Evolutionary conservation across 2,113 vertebrate species (phyloP).

Genomic region (Asarcornis scutulata): DNA sequence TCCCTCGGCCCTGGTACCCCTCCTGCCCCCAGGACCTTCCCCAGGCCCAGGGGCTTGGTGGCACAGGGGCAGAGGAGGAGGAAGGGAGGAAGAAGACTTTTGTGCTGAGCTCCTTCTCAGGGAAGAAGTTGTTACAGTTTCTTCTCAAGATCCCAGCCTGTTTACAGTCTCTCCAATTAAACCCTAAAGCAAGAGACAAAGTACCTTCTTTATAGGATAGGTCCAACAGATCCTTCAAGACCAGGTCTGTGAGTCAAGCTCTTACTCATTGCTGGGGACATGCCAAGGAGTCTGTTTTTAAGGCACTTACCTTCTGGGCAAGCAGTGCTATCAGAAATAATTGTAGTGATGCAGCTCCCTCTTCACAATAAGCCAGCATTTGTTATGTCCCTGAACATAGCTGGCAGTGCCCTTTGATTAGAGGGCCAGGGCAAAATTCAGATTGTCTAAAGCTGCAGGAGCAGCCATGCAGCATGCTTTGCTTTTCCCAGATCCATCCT

Average conservation of each 20-base stretch:
- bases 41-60: not conserved
- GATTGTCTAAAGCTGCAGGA: not conserved
- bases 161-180: not conserved
- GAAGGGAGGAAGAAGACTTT: not conserved
- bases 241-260: not conserved
- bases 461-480: not conserved
- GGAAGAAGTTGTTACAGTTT: not conserved
- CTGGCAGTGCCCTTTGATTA: not conserved
- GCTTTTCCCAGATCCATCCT: not conserved
- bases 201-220: not conserved
- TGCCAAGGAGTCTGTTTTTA: not conserved
- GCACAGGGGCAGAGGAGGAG: not conserved
- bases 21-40: fast-evolving
- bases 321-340: not conserved
- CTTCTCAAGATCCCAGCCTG: not conserved
- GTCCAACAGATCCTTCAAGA: not conserved
- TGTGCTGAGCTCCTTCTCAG: not conserved
- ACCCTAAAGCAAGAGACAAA: not conserved
- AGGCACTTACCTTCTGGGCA: not conserved
- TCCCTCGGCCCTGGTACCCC: not conserved
- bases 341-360: not conserved
- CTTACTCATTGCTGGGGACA: not conserved
- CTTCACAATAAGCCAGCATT: not conserved
- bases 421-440: not conserved
- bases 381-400: not conserved